These are phyloP conservation scores for Drosophila insularis DNA, from an alignment of 1,140 invertebrate species.

Conservation along the genomic window DNA sequence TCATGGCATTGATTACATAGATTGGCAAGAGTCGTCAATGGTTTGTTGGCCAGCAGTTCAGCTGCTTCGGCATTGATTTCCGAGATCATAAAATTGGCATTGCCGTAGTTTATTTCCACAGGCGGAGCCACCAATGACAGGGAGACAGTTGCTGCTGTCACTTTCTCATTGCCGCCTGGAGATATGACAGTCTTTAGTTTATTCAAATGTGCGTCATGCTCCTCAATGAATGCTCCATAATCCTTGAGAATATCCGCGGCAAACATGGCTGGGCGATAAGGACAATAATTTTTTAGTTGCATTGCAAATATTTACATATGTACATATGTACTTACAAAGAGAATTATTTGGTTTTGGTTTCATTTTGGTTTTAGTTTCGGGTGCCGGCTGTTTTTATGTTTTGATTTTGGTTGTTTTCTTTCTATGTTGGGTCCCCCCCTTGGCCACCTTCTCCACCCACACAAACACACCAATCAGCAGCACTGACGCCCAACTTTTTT, in stretches of 20 bases:
- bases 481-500: background rate
- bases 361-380: background rate
- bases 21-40: slow-evolving; percentile 90
- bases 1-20: slow-evolving; percentile 89
- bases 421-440: background rate
- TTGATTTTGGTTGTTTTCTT: background rate
- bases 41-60: slow-evolving; percentile 91
- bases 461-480: background rate
- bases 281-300: background rate
- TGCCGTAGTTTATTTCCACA: slow-evolving; percentile 48
- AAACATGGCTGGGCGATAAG: slow-evolving; percentile 53
- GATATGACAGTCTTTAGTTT: slow-evolving; percentile 26
- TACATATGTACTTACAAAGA: background rate
- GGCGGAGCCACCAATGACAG: slow-evolving; percentile 36
- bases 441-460: background rate
- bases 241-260: slow-evolving; percentile 73
- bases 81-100: background rate
- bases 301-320: background rate
- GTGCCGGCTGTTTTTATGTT: background rate
- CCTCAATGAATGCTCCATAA: slow-evolving; percentile 69
- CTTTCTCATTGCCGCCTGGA: background rate
- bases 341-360: background rate
- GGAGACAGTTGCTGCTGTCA: background rate
- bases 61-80: slow-evolving; percentile 86
- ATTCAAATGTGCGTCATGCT: slow-evolving; percentile 56